A percentile compares a stretch with the other conserved stretches of the same genome.
Evolutionary conservation across 2,797 vertebrate species (phyloP).

Genomic region (Champsocephalus esox): DNA sequence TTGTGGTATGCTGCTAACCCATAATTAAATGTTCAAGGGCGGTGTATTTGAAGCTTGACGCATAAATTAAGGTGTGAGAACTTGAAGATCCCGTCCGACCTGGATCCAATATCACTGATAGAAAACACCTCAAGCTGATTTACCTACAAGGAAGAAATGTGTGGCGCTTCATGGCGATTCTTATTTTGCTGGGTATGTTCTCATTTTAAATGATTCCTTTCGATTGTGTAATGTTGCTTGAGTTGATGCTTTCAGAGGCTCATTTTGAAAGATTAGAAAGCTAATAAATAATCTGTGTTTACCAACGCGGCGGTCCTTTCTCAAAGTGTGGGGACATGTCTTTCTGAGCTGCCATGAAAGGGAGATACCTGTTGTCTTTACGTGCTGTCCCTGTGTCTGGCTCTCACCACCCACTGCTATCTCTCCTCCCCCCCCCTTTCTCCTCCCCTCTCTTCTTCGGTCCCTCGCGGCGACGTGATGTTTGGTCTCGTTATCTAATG

Average conservation of each 20-base stretch:
- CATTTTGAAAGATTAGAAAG: not conserved
- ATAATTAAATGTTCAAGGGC: not conserved
- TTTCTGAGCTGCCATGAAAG: conserved; percentile 3
- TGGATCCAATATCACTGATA: not conserved
- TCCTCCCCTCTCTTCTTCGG: conserved; percentile 45
- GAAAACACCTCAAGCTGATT: conserved; percentile 1
- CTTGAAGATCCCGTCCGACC: conserved; percentile 14
- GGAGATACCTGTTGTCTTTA: conserved; percentile 42
- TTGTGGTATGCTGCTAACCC: not conserved
- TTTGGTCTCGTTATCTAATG: conserved; percentile 57
- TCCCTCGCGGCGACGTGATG: conserved; percentile 50
- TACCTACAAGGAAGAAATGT: not conserved
- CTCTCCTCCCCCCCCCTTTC: conserved; percentile 45
- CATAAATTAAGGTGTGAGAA: not conserved
- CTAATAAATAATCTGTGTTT: conserved; percentile 1
- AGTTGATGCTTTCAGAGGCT: not conserved
- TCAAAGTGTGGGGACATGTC: conserved; percentile 21
- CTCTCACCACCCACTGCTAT: conserved; percentile 52
- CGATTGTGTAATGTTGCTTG: not conserved
- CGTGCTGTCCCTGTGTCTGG: conserved; percentile 36
- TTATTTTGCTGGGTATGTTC: conserved; percentile 7
- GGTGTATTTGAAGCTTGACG: not conserved
- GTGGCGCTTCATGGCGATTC: not conserved
- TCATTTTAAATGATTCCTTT: not conserved
- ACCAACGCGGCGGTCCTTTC: conserved; percentile 9